These are phyloP conservation scores for Galerucella calmariensis DNA, from an alignment of 2,888 invertebrate genomes.

Conservation along the genomic window DNA sequence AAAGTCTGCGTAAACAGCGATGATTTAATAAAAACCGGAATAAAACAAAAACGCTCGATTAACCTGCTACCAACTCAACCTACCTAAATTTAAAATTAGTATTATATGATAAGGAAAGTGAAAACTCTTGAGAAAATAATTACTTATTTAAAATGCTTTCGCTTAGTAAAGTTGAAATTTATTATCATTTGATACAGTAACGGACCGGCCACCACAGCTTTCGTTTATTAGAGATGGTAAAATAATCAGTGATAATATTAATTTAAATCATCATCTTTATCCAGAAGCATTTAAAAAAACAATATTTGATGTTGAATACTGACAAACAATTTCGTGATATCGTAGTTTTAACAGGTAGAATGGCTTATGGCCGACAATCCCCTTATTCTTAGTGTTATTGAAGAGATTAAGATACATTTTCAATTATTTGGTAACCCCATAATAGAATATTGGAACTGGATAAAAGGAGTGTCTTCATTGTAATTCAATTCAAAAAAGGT, in stretches of 20 bases:
- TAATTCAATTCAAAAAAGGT: too few relatives aligned
- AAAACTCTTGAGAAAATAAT: constrained; percentile 56
- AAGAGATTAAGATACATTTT: too few relatives aligned
- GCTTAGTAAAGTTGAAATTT: constrained; percentile 40
- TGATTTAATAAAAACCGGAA: constrained; percentile 25
- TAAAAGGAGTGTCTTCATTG: too few relatives aligned
- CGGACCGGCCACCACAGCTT: background rate
- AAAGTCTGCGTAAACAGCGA: constrained; percentile 10
- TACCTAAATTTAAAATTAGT: constrained; percentile 44
- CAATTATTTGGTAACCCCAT: too few relatives aligned
- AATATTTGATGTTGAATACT: too few relatives aligned
- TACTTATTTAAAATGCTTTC: constrained; percentile 55
- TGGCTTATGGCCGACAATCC: too few relatives aligned
- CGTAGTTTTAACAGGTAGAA: too few relatives aligned
- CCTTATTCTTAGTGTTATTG: too few relatives aligned
- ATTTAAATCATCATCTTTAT: background rate
- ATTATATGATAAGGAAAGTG: constrained; percentile 54
- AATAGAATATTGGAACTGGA: too few relatives aligned
- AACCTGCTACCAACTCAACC: constrained; percentile 47
- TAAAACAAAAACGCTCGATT: constrained; percentile 48
- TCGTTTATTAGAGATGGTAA: background rate
- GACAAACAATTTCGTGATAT: too few relatives aligned
- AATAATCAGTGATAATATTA: background rate
- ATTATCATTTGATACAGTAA: constrained; percentile 40
- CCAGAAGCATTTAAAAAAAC: too few relatives aligned